Base-by-base conservation (phyloP, 2,888 invertebrate species). In the Drosophila antonietae region DNA sequence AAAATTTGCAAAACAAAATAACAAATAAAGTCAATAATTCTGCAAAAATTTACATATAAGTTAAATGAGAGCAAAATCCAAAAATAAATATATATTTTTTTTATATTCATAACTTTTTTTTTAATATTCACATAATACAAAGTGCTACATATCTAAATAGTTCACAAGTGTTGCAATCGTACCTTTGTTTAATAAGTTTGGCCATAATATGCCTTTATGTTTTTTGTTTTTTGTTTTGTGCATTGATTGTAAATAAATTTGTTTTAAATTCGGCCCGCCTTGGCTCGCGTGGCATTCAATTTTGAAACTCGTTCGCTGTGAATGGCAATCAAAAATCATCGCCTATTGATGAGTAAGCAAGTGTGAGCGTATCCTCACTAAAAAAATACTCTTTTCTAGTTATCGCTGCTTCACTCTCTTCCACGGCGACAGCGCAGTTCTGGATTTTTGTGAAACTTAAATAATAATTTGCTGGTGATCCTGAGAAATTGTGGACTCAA, bases 321-420 rank as follows among this genome's bases (percentile, higher is more conserved):
- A 77, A 63, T 75, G 67, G 9, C 75, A 67, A 14, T 44, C 10
- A 20, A 28, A 43, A 68, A 73, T 70, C 0, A 76, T 74, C 65
- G 76, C 23, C 28, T 56, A 41, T 8, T 7, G 18, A 58, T 72
- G n/a, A 33, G 18, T 28, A 51, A 58, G 33, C 52, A 12, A 5
- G 51, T 46, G 39, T 12, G 12, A 28, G 15, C 64, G 75, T 77
- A 67, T 61, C 63, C 61, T 71, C 71, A 20, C 80, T 70, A 67
- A 14, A 9, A 9, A 41, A 62, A 52, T 71, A 58, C 80, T 80
- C 77, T 77, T 77, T 79, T 78, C n/a, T 62, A 69, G 39, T 57
- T 56, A 51, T 63, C 53, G 65, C 23, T 64, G 65, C 23, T 64
- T 31, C 44, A 41, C 53, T 72, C 71, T 71, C 64, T 71, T 55